Evolutionary conservation across 1,140 invertebrate species (phyloP).

Genomic region (Drosophila kepulauana): DNA sequence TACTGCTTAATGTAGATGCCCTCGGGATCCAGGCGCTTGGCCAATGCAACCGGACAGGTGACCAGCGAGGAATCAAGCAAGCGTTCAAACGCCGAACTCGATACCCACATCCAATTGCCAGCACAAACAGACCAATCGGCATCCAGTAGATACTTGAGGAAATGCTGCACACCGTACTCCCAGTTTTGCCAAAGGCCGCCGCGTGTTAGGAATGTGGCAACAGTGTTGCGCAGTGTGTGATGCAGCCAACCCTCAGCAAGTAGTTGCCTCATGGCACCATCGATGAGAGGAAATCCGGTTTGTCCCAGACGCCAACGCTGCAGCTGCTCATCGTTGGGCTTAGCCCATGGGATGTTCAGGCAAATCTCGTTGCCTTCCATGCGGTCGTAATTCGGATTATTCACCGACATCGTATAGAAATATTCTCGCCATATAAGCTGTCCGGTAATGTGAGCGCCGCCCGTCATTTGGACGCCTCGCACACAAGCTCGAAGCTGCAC

Average conservation of each 20-base stretch:
- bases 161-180: slow-evolving; percentile 89
- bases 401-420: slow-evolving; percentile 91
- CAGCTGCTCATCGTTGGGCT: slow-evolving; percentile 85
- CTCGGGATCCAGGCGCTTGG: slow-evolving; percentile 89
- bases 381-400: slow-evolving; percentile 88
- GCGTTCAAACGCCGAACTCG: slow-evolving; percentile 90
- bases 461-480: slow-evolving; percentile 60
- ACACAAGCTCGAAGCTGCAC: slow-evolving; percentile 86
- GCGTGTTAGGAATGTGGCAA: slow-evolving; percentile 90
- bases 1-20: slow-evolving; percentile 90
- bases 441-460: slow-evolving; percentile 86
- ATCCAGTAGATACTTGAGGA: slow-evolving; percentile 89
- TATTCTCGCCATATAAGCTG: slow-evolving; percentile 93
- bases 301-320: slow-evolving; percentile 89
- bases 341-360: slow-evolving; percentile 90
- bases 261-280: slow-evolving; percentile 90
- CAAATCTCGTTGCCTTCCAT: slow-evolving; percentile 91
- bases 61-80: slow-evolving; percentile 88
- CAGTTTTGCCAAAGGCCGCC: slow-evolving; percentile 91
- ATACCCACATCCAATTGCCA: slow-evolving; percentile 94
- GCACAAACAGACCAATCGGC: slow-evolving; percentile 91
- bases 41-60: slow-evolving; percentile 88
- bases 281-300: slow-evolving; percentile 92
- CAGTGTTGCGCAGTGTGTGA: slow-evolving; percentile 89
- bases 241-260: slow-evolving; percentile 88